A percentile compares a stretch with the other conserved stretches of the same genome.
Evolutionary conservation across 2,113 vertebrate species (phyloP).

Genomic region (Serinus canaria): DNA sequence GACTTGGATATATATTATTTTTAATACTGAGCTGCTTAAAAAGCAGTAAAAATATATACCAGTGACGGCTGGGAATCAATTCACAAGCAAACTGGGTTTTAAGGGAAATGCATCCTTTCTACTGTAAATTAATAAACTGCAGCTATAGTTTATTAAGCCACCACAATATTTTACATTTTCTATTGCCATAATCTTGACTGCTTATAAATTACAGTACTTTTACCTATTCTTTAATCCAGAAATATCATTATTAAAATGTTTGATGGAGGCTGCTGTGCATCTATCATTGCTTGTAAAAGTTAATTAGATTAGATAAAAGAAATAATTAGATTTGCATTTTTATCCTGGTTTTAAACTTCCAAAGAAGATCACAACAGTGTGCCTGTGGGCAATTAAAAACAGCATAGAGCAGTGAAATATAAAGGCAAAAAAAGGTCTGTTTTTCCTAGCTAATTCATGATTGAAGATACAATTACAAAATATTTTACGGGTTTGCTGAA

Average conservation of each 20-base stretch:
- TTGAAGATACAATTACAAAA: constrained; percentile 80
- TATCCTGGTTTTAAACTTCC: constrained; percentile 75
- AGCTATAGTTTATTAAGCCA: constrained; percentile 38
- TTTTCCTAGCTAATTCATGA: constrained; percentile 74
- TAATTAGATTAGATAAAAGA: constrained; percentile 82
- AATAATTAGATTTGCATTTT: constrained; percentile 84
- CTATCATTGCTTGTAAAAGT: constrained; percentile 76
- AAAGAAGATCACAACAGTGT: constrained; percentile 75
- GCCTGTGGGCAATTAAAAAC: constrained; percentile 77
- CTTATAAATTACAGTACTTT: constrained; percentile 58
- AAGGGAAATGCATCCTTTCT: background rate
- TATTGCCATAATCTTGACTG: constrained; percentile 30
- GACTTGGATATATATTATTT: background rate
- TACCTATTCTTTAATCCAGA: constrained; percentile 77
- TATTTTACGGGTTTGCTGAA: constrained; percentile 82
- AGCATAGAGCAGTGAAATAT: constrained; percentile 69
- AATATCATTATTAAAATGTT: constrained; percentile 75
- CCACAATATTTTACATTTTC: constrained; percentile 56
- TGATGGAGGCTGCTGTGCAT: constrained; percentile 70
- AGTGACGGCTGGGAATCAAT: background rate
- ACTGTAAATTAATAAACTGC: constrained; percentile 26
- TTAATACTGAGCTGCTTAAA: background rate
- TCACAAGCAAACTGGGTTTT: background rate
- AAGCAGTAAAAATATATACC: background rate
- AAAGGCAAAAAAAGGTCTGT: constrained; percentile 70